Evolutionary conservation across 2,113 vertebrate genomes (phyloP), one percentile per base, ranked within the genome.

Genomic region (Cyprinodon variegatus): DNA sequence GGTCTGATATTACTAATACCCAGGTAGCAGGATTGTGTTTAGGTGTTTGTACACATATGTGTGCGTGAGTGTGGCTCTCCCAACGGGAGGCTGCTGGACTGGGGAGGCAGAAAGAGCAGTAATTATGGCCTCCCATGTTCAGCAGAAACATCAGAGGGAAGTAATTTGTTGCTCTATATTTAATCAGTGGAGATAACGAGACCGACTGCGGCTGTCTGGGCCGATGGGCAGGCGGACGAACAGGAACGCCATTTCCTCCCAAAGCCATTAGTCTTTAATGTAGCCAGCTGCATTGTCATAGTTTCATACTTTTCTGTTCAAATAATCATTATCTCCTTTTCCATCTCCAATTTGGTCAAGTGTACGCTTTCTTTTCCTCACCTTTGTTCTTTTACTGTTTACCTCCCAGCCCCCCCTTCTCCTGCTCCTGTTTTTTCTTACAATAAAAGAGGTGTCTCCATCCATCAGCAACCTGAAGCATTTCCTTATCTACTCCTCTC

Each of bases 101-200:
- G 78, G 81, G 79, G 85, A 79, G 73, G 83, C 70, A 84, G 85
- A 86, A 86, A 85, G 70, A 84, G 74, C 83, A 85, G 88, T 90
- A 91, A 92, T 93, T 91, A 90, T 82, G 86, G 86, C 66, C 86
- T 88, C 86, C 89, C 77, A 85, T 92, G 90, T 92, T 89, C 88
- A 85, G 82, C 86, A 89, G 88, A 86, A 90, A 88, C 89, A 90
- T 93, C 88, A 87, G 81, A 90, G 86, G 90, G 90, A 92, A 92
- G 89, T 93, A 83, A 92, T 93, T 93, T 93, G 90, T 93, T 92
- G 89, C 85, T 92, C 88, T 90, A 86, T 92, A 93, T 93, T 93
- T 90, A 94, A 93, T 91, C 86, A 90, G 89, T 41, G 72, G 75
- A 83, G 90, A 92, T 92, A 93, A 89, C 85, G 76, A 91, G 92